These are phyloP conservation scores for Amblyteles armatorius DNA, from an alignment of 2,888 invertebrate species.

Conservation along the genomic window DNA sequence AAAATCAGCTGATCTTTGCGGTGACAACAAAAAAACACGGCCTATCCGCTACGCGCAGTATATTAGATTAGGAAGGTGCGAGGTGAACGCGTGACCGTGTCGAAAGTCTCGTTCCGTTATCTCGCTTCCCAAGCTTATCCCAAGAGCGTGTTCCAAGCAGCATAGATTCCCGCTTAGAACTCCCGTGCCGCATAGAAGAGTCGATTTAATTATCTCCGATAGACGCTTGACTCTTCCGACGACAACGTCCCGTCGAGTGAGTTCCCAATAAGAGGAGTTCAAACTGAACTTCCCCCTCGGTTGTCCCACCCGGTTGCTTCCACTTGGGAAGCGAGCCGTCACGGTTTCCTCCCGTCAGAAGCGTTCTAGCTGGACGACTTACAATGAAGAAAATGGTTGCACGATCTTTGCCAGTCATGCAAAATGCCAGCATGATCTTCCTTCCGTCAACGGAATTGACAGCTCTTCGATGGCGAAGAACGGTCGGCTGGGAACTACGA, in stretches of 20 bases:
- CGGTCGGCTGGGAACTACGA: conserved; percentile 15
- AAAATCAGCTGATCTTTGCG: conserved; percentile 31
- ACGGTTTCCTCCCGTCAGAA: neutral
- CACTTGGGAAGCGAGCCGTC: neutral
- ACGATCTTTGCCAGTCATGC: neutral
- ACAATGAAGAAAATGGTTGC: neutral
- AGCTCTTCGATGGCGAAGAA: neutral
- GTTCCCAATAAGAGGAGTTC: neutral
- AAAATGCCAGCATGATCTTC: conserved; percentile 4
- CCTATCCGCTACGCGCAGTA: neutral
- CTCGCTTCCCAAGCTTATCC: neutral
- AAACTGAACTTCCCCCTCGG: neutral
- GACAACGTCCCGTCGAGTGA: neutral
- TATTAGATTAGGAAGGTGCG: conserved; percentile 9
- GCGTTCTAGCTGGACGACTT: neutral
- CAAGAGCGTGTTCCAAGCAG: neutral
- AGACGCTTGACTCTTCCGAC: neutral
- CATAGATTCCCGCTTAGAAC: neutral
- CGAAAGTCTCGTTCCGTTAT: conserved; percentile 36
- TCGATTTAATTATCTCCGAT: conserved; percentile 3
- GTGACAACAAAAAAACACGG: neutral
- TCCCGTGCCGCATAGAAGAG: neutral
- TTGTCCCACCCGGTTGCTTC: neutral
- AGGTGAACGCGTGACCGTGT: conserved; percentile 25
- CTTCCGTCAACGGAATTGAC: conserved; percentile 12